Base-by-base conservation (phyloP, 2,888 invertebrate species). In the Flexamia atlantica region DNA sequence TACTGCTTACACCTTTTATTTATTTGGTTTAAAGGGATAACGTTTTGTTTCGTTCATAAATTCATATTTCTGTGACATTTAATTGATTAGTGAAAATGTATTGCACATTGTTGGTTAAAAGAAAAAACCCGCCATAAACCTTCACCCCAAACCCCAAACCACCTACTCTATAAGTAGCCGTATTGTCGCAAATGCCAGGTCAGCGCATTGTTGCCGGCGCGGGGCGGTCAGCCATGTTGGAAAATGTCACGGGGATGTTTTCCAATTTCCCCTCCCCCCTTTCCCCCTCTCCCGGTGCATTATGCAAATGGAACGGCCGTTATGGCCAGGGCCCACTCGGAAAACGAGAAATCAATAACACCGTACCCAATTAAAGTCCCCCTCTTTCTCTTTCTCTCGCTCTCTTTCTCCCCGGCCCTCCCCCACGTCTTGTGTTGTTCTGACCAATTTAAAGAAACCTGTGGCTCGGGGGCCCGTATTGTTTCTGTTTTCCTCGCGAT, bases 221-320 rank as follows among this genome's bases (percentile, higher is more conserved):
- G 60, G 23, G 42, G 25, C 85, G 81, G 85, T 83, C 83, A 85
- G 83, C 86, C 86, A 86, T 86, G 84, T 86, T 86, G 87, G 86
- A 85, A 87, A 87, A 86, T 86, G 87, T 87, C 87, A 85, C 86
- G 84, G 84, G 85, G 85, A 87, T 85, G 86, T 87, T 87, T 87
- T 86, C 87, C 87, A 85, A 85, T 86, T 86, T 86, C 87, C 85
- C 76, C 82, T 84, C 84, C 84, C 46, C 84, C 72, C 28, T 57
- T 70, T 81, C 84, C 82, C 81, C 84, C 82, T 32, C n/a, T 53
- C 68, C 80, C 40, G 50, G 82, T 83, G 82, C 82, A 83, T 83
- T 83, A 83, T 83, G 82, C 82, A 83, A 83, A 83, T 83, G 82
- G 72, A 83, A 83, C 74, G 82, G 60, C 82, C 82, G 82, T 83